Evolutionary conservation across 2,797 vertebrate genomes (phyloP).

Genomic region (Characodon lateralis): DNA sequence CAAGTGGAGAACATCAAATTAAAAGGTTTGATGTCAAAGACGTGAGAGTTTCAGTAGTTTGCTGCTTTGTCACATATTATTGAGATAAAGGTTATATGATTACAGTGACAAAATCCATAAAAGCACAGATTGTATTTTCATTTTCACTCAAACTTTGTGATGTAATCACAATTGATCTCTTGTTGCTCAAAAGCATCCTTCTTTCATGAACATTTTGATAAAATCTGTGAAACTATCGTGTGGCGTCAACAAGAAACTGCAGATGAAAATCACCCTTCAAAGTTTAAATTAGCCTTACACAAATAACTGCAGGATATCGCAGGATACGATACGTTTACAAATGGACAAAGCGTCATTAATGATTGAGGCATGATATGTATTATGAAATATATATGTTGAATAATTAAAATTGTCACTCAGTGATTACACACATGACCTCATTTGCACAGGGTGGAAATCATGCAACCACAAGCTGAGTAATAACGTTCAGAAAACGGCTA

Average conservation of each 20-base stretch:
- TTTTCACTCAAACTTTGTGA: not conserved
- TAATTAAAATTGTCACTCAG: not conserved
- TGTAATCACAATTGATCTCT: not conserved
- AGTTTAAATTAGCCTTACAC: not conserved
- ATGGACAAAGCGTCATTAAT: not conserved
- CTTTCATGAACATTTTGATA: not conserved
- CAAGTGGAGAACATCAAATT: not conserved
- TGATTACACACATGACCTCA: not conserved
- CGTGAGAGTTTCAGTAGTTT: not conserved
- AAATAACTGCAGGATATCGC: not conserved
- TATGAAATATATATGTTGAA: no score
- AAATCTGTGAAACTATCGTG: not conserved
- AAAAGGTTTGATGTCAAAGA: not conserved
- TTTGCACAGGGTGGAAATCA: slow-evolving; percentile 2
- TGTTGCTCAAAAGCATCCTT: not conserved
- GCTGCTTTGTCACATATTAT: not conserved
- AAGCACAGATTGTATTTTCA: not conserved
- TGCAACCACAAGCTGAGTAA: slow-evolving; percentile 11
- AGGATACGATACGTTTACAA: not conserved
- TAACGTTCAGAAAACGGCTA: not conserved
- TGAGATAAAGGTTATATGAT: not conserved
- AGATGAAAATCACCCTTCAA: not conserved
- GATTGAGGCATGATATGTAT: no score
- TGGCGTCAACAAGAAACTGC: not conserved
- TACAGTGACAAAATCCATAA: not conserved